These are phyloP conservation scores for Papilio dardanus DNA, from an alignment of 1,140 invertebrate species.

Conservation along the genomic window DNA sequence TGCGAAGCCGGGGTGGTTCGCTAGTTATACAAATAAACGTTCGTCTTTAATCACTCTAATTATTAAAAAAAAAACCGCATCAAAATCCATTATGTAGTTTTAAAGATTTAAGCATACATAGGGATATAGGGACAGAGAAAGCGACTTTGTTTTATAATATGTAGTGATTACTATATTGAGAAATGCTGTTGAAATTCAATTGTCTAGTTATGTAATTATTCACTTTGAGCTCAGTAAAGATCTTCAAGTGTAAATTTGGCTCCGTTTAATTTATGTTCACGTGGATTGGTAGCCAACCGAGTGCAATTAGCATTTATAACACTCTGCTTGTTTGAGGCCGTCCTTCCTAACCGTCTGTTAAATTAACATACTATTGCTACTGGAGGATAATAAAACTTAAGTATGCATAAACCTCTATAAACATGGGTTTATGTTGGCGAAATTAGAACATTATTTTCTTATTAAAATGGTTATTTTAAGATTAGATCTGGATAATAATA, in stretches of 20 bases:
- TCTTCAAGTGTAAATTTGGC: constrained; percentile 5
- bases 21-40: too few relatives aligned
- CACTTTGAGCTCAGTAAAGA: constrained; percentile 8
- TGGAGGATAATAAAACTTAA: constrained; percentile 5
- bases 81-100: too few relatives aligned
- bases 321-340: not conserved
- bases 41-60: too few relatives aligned
- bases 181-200: not conserved
- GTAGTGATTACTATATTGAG: not conserved
- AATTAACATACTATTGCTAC: constrained; percentile 16
- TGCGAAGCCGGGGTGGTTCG: too few relatives aligned
- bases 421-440: not conserved
- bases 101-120: too few relatives aligned
- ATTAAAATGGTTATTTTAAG: not conserved
- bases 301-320: constrained; percentile 53
- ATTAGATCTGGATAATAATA: too few relatives aligned
- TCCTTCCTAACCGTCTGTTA: constrained; percentile 1
- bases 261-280: constrained; percentile 24
- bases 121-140: too few relatives aligned
- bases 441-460: not conserved
- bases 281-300: constrained; percentile 32
- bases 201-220: not conserved
- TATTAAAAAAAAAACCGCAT: too few relatives aligned
- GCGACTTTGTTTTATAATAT: too few relatives aligned
- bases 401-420: not conserved